Evolutionary conservation across 1,140 invertebrate genomes (phyloP), one percentile per base, ranked within the genome.

Genomic region (Papilio polytes): DNA sequence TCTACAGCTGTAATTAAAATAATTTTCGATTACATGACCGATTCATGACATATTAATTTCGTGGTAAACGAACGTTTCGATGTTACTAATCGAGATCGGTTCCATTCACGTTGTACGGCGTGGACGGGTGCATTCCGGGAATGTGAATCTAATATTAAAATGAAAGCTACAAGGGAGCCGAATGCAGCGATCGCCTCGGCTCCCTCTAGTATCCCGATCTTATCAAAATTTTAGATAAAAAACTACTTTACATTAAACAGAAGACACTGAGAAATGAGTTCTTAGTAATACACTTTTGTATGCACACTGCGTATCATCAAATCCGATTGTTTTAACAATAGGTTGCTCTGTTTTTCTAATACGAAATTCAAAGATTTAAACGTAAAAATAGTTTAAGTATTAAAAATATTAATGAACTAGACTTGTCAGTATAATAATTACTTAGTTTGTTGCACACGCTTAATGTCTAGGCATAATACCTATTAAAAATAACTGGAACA

Each of bases 121-220:
- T 66, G 31, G n/a, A 41, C 77, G 77, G 46, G 36, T 56, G 56
- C 77, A 78, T 78, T 78, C 77, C 77, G 56, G 77, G 77, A 78
- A 78, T 63, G 56, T 44, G 20, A 53, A 15, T 78, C 77, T 78
- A 78, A 78, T 78, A 78, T 78, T 78, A 78, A 78, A 78, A 78
- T 59, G 9, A 63, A 63, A 78, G 56, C 53, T 41, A 20, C 20
- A 4, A 36, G 76, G 22, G 46, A 51, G 74, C 26, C 22, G 77
- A 76, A 76, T 66, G 48, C 56, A 22, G n/a, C 22, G 3, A 53
- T 53, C 22, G 26, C 13, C 59, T 31, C 26, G 1, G 7, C 13
- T 70, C 63, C 63, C 63, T 12, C 22, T 31, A 31, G 31, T 7
- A 31, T 36, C 26, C 26, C 26, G 10, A 70, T 13, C 10, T 36